Percentiles rank a stretch among this genome's conserved stretches.
These are phyloP conservation scores for Rhopalosiphum padi DNA, from an alignment of 1,140 invertebrate genomes.

Conservation along the genomic window DNA sequence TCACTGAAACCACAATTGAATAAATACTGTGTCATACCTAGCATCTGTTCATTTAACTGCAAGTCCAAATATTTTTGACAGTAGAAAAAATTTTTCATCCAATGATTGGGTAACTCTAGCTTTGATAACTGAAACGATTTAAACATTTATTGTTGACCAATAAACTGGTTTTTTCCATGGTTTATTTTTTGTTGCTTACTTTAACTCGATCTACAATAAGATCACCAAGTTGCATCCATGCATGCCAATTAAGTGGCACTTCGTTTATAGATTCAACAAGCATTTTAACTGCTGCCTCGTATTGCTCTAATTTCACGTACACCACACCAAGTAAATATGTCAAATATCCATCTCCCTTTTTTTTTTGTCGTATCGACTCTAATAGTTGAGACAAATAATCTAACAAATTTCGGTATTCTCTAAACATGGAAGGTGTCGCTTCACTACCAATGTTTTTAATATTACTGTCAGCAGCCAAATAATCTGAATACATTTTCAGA, in stretches of 20 bases:
- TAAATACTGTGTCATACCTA: constrained; percentile 81
- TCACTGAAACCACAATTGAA: constrained; percentile 82
- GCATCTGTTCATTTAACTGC: constrained; percentile 87
- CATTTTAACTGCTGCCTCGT: constrained; percentile 76
- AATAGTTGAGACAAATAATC: background rate
- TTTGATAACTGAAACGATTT: constrained; percentile 28
- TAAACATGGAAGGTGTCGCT: constrained; percentile 43
- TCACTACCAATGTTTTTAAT: constrained; percentile 51
- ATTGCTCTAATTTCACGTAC: constrained; percentile 84
- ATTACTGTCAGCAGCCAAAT: constrained; percentile 36
- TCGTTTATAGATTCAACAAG: constrained; percentile 79
- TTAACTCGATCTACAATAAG: constrained; percentile 78
- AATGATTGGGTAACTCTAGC: constrained; percentile 79
- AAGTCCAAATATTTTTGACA: constrained; percentile 90
- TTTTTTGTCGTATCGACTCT: background rate
- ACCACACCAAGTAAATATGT: constrained; percentile 92
- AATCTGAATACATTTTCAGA: constrained; percentile 49
- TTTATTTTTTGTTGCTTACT: constrained; percentile 54
- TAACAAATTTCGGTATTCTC: constrained; percentile 3
- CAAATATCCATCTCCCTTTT: constrained; percentile 83
- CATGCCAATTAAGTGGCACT: constrained; percentile 88
- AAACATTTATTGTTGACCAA: background rate
- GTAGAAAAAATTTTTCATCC: constrained; percentile 94
- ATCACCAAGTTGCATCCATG: constrained; percentile 90
- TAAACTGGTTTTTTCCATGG: background rate